A percentile compares a stretch with the other conserved stretches of the same genome.
Evolutionary conservation across 2,113 vertebrate genomes (phyloP).

Genomic region (Carollia perspicillata): DNA sequence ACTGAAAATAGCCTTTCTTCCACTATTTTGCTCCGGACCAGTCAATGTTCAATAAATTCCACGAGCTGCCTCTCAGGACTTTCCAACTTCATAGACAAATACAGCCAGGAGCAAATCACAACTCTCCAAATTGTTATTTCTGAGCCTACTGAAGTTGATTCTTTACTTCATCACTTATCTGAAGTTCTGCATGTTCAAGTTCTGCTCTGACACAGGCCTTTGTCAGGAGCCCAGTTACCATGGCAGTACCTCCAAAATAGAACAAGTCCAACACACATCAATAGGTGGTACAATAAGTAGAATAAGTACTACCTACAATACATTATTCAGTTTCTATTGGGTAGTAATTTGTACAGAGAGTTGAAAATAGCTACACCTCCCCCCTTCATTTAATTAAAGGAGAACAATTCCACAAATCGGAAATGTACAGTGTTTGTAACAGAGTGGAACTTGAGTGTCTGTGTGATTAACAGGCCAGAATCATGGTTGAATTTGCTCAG

Average conservation of each 20-base stretch:
- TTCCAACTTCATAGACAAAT: constrained; percentile 8
- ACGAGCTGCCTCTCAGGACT: background rate
- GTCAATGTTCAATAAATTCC: background rate
- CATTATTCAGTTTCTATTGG: constrained; percentile 73
- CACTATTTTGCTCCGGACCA: background rate
- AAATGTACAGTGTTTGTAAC: constrained; percentile 68
- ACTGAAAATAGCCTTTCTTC: background rate
- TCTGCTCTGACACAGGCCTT: constrained; percentile 79
- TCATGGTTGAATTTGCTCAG: constrained; percentile 35
- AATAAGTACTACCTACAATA: constrained; percentile 77
- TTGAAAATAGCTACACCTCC: constrained; percentile 72
- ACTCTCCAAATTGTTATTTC: constrained; percentile 43
- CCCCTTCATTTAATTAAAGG: constrained; percentile 77
- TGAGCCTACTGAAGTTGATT: constrained; percentile 33
- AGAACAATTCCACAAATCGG: constrained; percentile 75
- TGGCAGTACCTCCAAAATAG: constrained; percentile 82
- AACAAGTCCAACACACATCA: constrained; percentile 79
- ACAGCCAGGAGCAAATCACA: background rate
- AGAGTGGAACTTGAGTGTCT: constrained; percentile 31
- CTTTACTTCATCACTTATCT: constrained; percentile 63
- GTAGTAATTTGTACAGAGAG: constrained; percentile 77
- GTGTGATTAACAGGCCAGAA: constrained; percentile 63
- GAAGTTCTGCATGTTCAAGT: constrained; percentile 75
- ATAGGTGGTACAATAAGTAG: constrained; percentile 81
- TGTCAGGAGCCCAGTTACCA: constrained; percentile 80